Conservation (phyloP, 1,140 invertebrate species). For the Dolichoris vasculosae region DNA sequence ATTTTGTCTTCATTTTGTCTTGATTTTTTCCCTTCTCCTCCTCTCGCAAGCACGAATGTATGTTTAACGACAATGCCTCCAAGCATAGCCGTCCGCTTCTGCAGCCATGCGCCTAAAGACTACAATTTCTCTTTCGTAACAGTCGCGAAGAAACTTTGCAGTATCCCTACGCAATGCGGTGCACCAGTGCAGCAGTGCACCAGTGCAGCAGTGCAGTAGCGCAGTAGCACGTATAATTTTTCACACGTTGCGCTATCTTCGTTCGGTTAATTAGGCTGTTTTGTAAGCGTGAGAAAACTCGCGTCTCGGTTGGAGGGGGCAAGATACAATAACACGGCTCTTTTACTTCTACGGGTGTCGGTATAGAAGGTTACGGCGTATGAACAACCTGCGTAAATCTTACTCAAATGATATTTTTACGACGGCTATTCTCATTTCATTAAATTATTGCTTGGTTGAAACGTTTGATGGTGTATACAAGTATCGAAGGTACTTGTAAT, state of each 20-base stretch:
- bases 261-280: slow-evolving; percentile 47
- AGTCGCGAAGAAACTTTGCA: neutral
- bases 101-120: neutral
- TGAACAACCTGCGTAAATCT: neutral
- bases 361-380: neutral
- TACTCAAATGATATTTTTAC: neutral
- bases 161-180: slow-evolving; percentile 18
- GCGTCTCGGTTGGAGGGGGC: neutral
- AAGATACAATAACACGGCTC: neutral
- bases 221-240: slow-evolving; percentile 42
- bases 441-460: neutral
- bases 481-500: neutral
- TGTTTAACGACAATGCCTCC: slow-evolving; percentile 12
- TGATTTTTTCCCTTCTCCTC: too few species aligned
- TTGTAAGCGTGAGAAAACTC: slow-evolving; percentile 42
- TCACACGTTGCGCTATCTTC: slow-evolving; percentile 49
- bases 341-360: too few species aligned
- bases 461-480: neutral
- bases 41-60: neutral
- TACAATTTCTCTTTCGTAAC: slow-evolving; percentile 33
- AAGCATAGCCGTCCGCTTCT: neutral
- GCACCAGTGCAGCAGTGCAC: neutral
- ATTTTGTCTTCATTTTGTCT: too few species aligned
- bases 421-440: slow-evolving; percentile 7
- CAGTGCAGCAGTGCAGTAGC: neutral